phyloP scores from a whole-genome alignment of 2,113 vertebrate genomes.

The Tupaia tana region DNA sequence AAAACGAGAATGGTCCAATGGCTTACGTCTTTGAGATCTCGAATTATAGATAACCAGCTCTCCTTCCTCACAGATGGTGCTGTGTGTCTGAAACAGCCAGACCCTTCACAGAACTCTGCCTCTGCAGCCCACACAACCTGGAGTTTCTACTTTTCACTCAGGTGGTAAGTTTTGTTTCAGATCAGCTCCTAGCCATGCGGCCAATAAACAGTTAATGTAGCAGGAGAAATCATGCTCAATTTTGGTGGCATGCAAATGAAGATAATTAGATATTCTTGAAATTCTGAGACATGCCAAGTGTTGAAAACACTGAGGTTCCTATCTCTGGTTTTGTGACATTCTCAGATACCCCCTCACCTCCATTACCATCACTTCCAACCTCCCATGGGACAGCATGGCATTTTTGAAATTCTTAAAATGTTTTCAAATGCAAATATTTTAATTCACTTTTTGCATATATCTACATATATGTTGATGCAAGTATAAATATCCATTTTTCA shows the following conservation, averaged over 20 bases:
- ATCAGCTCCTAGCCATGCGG: no score
- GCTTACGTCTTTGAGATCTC: background rate
- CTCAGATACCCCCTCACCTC: background rate
- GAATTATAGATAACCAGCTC: background rate
- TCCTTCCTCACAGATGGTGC: background rate
- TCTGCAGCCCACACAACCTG: rapidly evolving
- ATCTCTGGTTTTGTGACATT: background rate
- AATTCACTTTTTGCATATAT: background rate
- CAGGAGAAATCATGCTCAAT: background rate
- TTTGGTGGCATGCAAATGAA: background rate
- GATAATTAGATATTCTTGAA: background rate
- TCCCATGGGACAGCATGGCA: background rate
- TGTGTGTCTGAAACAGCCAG: background rate
- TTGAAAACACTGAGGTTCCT: background rate
- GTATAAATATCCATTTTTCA: background rate
- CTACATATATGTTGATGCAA: background rate
- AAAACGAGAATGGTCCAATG: background rate
- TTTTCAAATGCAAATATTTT: background rate
- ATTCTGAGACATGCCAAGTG: background rate
- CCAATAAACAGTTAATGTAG: background rate
- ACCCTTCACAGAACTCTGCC: background rate
- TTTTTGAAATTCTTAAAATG: slow-evolving; percentile 28
- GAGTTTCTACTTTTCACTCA: background rate
- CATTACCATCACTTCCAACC: rapidly evolving
- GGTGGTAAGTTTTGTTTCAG: background rate